These are phyloP conservation scores for Aphodius granarius DNA, from an alignment of 2,888 invertebrate genomes.

Conservation along the genomic window DNA sequence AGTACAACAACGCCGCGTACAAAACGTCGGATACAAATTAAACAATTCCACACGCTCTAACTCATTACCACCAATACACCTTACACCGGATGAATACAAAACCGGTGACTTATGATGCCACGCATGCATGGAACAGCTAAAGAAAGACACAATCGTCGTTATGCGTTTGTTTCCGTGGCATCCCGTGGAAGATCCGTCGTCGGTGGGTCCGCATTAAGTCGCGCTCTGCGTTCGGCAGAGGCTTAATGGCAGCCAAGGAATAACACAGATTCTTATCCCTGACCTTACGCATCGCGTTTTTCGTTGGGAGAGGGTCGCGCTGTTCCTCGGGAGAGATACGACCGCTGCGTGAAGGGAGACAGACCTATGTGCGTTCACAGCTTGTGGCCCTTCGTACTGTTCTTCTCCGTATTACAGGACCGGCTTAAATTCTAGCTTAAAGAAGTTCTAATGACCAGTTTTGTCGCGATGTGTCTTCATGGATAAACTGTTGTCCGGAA, in stretches of 20 bases:
- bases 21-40: too few species aligned
- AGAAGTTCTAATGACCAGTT: too few species aligned
- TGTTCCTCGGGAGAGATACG: conserved; percentile 1
- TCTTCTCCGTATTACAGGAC: not conserved
- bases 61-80: conserved; percentile 1
- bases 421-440: not conserved
- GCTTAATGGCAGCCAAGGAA: conserved; percentile 37
- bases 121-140: not conserved
- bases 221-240: conserved; percentile 4
- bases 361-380: conserved; percentile 25
- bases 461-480: too few species aligned
- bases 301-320: conserved; percentile 32
- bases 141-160: not conserved
- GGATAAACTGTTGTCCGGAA: too few species aligned
- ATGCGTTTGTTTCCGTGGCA: conserved; percentile 1
- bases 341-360: conserved; percentile 31
- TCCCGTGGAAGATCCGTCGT: not conserved
- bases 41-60: not conserved
- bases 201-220: conserved; percentile 15
- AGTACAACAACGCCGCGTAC: too few species aligned
- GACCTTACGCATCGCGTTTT: conserved; percentile 41
- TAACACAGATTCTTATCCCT: conserved; percentile 40
- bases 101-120: not conserved
- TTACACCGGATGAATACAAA: not conserved
- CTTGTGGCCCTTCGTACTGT: conserved; percentile 29